Percentiles rank a stretch among this genome's conserved stretches.
Evolutionary conservation across 2,888 invertebrate species (phyloP).

Genomic region (Candidula unifasciata): DNA sequence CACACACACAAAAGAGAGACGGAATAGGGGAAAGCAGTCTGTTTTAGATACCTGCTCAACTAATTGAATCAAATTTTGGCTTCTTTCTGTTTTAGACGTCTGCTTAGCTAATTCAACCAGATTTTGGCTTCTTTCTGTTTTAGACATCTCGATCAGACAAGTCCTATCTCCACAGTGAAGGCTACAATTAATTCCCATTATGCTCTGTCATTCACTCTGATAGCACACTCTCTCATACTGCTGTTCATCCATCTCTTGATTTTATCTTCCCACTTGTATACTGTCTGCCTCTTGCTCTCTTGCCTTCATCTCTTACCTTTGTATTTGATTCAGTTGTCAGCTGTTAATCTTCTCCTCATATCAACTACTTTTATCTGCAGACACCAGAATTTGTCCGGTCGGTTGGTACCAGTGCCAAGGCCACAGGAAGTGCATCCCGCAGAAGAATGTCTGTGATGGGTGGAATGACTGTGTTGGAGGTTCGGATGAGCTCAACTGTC

Average conservation of each 20-base stretch:
- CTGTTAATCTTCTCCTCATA: not conserved
- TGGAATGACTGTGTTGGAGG: conserved; percentile 67
- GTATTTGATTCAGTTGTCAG: not conserved
- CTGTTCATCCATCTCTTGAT: too few species aligned
- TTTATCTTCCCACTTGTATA: too few species aligned
- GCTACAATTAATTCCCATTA: not conserved
- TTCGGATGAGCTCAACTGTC: conserved; percentile 64
- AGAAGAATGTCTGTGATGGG: conserved; percentile 85
- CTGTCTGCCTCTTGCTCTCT: too few species aligned
- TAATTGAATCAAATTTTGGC: not conserved
- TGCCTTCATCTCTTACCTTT: not conserved
- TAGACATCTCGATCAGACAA: too few species aligned
- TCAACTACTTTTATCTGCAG: conserved; percentile 61
- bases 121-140: too few species aligned
- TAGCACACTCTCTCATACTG: too few species aligned
- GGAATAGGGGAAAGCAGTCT: too few species aligned
- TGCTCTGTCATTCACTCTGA: not conserved
- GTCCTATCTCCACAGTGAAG: too few species aligned
- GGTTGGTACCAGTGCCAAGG: conserved; percentile 84
- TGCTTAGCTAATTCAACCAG: not conserved
- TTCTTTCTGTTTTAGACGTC: not conserved
- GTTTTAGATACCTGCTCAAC: too few species aligned
- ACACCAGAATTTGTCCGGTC: conserved; percentile 66
- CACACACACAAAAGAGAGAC: too few species aligned
- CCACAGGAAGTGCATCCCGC: conserved; percentile 82